Percentiles rank a stretch among this genome's conserved stretches.
phyloP scores from a whole-genome alignment of 2,113 vertebrate species.

The Brachionichthys hirsutus region DNA sequence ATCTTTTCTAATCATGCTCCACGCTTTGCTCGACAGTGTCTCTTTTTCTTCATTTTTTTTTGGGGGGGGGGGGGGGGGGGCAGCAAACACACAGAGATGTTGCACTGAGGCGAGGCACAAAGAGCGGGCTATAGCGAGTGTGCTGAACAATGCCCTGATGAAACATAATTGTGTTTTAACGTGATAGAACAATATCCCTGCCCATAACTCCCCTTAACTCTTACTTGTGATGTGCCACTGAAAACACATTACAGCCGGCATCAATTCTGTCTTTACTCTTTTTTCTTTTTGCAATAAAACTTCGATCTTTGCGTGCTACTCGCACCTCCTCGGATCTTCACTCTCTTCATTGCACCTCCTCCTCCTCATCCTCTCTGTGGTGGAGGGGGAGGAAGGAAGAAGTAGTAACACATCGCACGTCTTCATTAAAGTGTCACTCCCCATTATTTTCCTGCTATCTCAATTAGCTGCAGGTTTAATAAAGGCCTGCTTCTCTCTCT shows the following conservation, averaged over 20 bases:
- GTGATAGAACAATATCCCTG: constrained; percentile 75
- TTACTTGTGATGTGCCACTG: constrained; percentile 73
- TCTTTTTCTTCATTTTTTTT: constrained; percentile 1
- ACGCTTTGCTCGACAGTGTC: constrained; percentile 39
- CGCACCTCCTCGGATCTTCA: constrained; percentile 55
- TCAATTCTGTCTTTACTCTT: constrained; percentile 65
- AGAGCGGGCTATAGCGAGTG: constrained; percentile 41
- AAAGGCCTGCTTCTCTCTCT: constrained; percentile 62
- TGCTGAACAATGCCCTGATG: constrained; percentile 58
- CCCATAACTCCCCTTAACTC: constrained; percentile 72
- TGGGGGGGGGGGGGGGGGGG: too few relatives aligned
- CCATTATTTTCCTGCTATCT: constrained; percentile 83
- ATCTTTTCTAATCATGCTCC: constrained; percentile 40
- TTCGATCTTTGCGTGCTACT: constrained; percentile 51
- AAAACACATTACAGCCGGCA: constrained; percentile 77
- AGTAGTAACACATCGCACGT: constrained; percentile 76
- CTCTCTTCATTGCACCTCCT: constrained; percentile 59
- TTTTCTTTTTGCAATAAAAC: constrained; percentile 68
- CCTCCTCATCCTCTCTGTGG: constrained; percentile 46
- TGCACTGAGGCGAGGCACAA: constrained; percentile 25
- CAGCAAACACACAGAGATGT: constrained; percentile 45
- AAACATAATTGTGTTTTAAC: constrained; percentile 79
- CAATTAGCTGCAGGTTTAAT: constrained; percentile 85
- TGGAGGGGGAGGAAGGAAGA: constrained; percentile 68
- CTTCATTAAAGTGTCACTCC: constrained; percentile 85